Evolutionary conservation across 2,888 invertebrate species (phyloP).

Genomic region (Megaustenia siamemsis): DNA sequence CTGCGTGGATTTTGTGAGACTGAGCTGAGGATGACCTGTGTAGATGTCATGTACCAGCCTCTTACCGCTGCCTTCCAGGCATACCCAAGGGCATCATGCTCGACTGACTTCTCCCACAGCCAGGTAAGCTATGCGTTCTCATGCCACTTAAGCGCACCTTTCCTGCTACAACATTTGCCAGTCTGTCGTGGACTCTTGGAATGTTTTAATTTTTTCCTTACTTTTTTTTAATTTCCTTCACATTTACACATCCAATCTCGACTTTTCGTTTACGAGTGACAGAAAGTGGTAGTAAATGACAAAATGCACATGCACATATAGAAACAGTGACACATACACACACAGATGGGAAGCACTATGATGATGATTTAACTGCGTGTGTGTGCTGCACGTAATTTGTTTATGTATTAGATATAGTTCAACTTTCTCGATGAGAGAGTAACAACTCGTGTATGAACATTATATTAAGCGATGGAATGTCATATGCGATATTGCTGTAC

Average conservation of each 20-base stretch:
- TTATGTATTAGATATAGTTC: no score
- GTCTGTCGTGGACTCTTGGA: conserved; percentile 1
- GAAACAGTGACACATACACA: no score
- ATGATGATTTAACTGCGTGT: no score
- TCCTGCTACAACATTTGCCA: conserved; percentile 14
- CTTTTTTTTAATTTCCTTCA: not conserved
- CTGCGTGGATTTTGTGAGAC: conserved; percentile 10
- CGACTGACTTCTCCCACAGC: conserved; percentile 29
- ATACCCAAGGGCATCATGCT: conserved; percentile 47
- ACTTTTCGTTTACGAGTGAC: not conserved
- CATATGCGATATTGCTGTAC: no score
- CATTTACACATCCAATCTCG: not conserved
- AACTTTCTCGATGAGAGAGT: no score
- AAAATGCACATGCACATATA: no score
- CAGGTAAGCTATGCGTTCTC: conserved; percentile 30
- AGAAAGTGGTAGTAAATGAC: not conserved
- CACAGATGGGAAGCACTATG: no score
- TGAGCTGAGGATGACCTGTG: conserved; percentile 40
- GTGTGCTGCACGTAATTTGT: no score
- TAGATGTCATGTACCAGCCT: conserved; percentile 50
- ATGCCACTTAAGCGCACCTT: conserved; percentile 26
- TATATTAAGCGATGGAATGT: no score
- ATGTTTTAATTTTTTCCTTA: not conserved
- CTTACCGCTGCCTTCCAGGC: conserved; percentile 44
- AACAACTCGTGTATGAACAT: no score